Conservation (phyloP, 2,113 vertebrate genomes). For the Sterrhoptilus dennistouni region DNA sequence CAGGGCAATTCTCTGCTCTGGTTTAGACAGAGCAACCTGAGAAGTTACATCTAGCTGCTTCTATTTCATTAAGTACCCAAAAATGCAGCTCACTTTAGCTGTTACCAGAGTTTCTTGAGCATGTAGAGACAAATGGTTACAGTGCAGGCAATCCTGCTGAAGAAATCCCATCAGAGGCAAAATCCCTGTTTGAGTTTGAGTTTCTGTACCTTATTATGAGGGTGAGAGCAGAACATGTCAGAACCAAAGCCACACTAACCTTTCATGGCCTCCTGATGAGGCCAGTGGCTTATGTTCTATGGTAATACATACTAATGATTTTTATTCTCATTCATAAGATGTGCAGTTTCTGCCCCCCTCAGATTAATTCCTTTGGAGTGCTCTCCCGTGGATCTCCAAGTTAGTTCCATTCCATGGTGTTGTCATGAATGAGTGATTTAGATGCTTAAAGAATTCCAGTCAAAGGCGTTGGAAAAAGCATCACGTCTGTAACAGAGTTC, state of each 20-base stretch:
- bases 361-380: background rate
- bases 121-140: background rate
- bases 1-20: background rate
- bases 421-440: background rate
- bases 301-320: background rate
- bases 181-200: rapidly evolving
- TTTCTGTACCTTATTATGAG: background rate
- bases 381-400: background rate
- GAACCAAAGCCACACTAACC: background rate
- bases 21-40: background rate
- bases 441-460: background rate
- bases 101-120: background rate
- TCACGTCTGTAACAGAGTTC: background rate
- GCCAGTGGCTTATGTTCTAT: rapidly evolving
- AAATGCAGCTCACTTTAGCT: background rate
- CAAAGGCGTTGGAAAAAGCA: background rate
- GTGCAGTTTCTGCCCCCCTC: background rate
- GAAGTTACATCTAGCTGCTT: background rate
- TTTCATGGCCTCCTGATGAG: background rate
- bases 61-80: background rate
- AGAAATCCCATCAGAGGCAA: background rate
- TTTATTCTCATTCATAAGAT: background rate
- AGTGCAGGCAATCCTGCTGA: background rate
- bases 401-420: background rate
- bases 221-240: background rate